Percentiles rank a stretch among this genome's conserved stretches.
These are phyloP conservation scores for Nineta flava DNA, from an alignment of 2,888 invertebrate species.

Conservation along the genomic window DNA sequence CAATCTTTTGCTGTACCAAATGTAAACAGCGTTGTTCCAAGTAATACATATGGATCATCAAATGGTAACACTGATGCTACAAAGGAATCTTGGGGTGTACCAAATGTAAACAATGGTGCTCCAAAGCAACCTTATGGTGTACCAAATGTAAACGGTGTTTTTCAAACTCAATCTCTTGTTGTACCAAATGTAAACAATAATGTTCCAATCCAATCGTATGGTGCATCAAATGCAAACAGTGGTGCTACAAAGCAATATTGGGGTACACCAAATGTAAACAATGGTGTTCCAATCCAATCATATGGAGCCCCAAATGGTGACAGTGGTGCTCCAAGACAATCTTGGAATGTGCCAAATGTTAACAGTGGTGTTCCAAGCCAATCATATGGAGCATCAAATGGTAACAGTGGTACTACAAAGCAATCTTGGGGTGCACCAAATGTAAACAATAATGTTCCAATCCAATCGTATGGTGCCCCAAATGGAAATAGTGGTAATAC, in stretches of 20 bases:
- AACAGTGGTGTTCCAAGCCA: too few relatives aligned
- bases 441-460: too few relatives aligned
- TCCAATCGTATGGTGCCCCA: neutral
- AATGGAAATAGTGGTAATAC: neutral
- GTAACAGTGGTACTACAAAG: too few relatives aligned
- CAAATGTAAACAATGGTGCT: neutral
- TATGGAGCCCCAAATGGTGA: neutral
- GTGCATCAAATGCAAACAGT: neutral
- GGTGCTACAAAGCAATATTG: neutral
- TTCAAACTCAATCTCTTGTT: neutral
- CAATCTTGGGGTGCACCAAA: too few relatives aligned
- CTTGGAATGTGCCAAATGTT: neutral
- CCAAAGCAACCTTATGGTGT: neutral
- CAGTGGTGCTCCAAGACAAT: neutral
- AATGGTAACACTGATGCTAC: neutral
- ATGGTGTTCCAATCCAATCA: neutral
- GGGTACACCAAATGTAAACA: neutral
- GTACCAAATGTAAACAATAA: too few relatives aligned
- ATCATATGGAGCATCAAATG: too few relatives aligned
- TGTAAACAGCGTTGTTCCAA: too few relatives aligned
- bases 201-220: too few relatives aligned
- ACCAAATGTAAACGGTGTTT: neutral
- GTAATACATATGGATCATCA: neutral
- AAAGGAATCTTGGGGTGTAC: neutral
- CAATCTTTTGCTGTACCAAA: too few relatives aligned